Evolutionary conservation across 53 echinoderm and acorn worm species (phyloP).

Genomic region (Crossaster papposus): DNA sequence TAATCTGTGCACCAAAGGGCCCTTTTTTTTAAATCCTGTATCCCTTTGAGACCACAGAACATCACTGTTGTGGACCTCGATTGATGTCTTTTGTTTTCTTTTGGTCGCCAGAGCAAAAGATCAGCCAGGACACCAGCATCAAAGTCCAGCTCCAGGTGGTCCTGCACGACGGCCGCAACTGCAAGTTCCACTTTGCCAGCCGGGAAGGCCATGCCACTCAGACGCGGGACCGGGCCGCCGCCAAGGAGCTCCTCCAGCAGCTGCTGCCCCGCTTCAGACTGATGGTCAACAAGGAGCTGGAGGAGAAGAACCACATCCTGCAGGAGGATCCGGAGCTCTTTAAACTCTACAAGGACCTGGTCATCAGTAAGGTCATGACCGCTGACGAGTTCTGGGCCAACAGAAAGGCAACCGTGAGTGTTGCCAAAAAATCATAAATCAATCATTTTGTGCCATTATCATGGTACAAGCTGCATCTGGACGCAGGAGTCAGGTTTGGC

Average conservation of each 20-base stretch:
- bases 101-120: conserved; percentile 81
- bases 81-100: neutral
- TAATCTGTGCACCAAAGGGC: no score
- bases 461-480: no score
- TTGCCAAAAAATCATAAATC: neutral
- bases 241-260: conserved; percentile 94
- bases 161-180: conserved; percentile 82
- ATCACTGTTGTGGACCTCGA: neutral
- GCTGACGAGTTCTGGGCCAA: conserved; percentile 98
- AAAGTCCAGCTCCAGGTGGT: conserved; percentile 96
- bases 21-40: no score
- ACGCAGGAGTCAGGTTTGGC: no score
- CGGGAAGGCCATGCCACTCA: conserved; percentile 71
- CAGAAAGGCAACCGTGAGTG: conserved; percentile 51
- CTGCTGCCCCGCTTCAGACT: conserved; percentile 89
- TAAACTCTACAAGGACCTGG: conserved; percentile 94
- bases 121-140: conserved; percentile 89
- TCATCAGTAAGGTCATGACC: conserved; percentile 95
- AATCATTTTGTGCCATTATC: no score
- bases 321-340: conserved; percentile 95
- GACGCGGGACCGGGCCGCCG: conserved; percentile 77
- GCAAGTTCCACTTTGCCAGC: conserved; percentile 94
- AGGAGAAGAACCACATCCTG: conserved; percentile 91
- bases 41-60: no score
- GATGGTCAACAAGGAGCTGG: conserved; percentile 91